Conservation (phyloP, 2,888 invertebrate species). For the Aradus depressus region DNA sequence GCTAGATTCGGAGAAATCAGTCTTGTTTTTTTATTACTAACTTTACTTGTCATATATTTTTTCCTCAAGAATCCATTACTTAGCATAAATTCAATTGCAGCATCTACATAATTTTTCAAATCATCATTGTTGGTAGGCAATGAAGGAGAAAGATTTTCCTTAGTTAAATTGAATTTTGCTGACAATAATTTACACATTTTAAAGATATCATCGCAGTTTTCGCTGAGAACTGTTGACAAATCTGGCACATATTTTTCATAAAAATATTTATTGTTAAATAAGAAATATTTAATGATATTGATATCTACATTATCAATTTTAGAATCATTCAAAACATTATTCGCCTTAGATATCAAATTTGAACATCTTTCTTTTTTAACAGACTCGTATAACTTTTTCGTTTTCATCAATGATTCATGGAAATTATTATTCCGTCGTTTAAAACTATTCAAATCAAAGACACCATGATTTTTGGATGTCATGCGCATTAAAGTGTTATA, state of each 20-base stretch:
- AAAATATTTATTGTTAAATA: not conserved
- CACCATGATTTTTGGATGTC: constrained; percentile 9
- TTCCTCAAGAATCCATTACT: not conserved
- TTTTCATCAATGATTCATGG: not conserved
- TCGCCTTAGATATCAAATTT: not conserved
- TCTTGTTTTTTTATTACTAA: not conserved
- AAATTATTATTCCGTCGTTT: not conserved
- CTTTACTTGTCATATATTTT: no score
- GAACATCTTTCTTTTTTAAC: not conserved
- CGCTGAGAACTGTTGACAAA: not conserved
- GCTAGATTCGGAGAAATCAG: constrained; percentile 2
- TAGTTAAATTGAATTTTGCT: not conserved
- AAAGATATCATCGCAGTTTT: not conserved
- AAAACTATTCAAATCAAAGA: constrained; percentile 2
- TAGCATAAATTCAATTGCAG: constrained; percentile 2
- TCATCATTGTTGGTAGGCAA: not conserved
- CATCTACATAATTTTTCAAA: not conserved
- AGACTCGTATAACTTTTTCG: not conserved
- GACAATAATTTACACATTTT: not conserved
- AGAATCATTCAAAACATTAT: not conserved
- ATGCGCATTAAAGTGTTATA: constrained; percentile 34
- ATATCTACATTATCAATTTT: constrained; percentile 4
- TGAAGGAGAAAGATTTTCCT: not conserved
- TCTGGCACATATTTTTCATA: constrained; percentile 3
- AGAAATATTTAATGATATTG: constrained; percentile 8